Evolutionary conservation across 1,140 invertebrate genomes (phyloP), one percentile per base, ranked within the genome.

Genomic region (Solenopsis invicta): DNA sequence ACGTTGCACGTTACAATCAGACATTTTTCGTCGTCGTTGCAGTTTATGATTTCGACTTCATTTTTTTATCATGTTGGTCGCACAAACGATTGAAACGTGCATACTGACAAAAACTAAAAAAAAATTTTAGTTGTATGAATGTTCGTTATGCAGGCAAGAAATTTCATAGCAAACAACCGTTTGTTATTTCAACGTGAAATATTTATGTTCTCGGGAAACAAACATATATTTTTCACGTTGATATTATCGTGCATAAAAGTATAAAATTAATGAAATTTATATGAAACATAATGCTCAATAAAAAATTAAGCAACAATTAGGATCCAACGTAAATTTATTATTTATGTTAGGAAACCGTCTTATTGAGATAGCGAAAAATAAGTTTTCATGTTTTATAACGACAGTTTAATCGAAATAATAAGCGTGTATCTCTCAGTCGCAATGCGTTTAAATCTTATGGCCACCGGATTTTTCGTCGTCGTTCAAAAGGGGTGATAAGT

Each of bases 361-460:
- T n/a, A 37, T 9, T 12, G 6, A 52, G 13, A 21, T 37, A 3
- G 24, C 13, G 12, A 9, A 4, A 16, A 66, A 34, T 5, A 29
- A 10, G 1, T 61, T 41, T 56, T 37, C 0, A 59, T n/a, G 10
- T 56, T 9, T 56, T 52, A 56, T 0, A 45, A 69, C 24, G 12
- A 13, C 9, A 54, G 16, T 77, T 54, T 24, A 45, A 37, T 16
- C 4, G 10, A 71, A 24, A 48, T 48, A 59, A 84, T 50, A 9
- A 24, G 48, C n/a, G n/a, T 67, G 48, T 29, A 75, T 21, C 50
- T 75, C 9, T 48, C 62, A 3, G 37, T 34, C 18, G 45, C 82
- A 88, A 88, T 86, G 54, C 75, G 89, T 90, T 90, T 89, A 87
- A 87, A 61, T 54, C 34, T 76, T 10, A 78, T 75, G 84, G 77